Base-by-base conservation (phyloP, 2,113 vertebrate species). In the Corynorhinus townsendii region DNA sequence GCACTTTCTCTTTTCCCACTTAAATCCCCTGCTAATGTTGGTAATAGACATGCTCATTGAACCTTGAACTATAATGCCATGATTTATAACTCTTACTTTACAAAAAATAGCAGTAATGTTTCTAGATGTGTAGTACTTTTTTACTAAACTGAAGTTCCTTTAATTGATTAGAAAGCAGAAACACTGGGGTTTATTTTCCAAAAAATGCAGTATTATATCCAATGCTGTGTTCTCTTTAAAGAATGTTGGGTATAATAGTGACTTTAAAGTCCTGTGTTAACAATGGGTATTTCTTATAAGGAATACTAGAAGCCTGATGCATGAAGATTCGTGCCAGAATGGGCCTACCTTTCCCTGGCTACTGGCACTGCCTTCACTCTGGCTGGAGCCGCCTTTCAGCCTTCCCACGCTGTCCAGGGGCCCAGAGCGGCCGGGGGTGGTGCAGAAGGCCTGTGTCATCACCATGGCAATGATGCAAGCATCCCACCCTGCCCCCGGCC, bases 111-210 rank as follows among this genome's bases (percentile, higher is more conserved):
- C 52, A 49, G 7, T 84, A 16, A 43, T 56, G 43, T 69, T 86
- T 91, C 38, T 56, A 22, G 64, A 49, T 95, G 96, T 49, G 22
- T 93, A 38, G 45, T 91, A 49, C 45, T 35, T 0, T 0, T 69
- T 4, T 68, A 76, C 19, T 47, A 90, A 71, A 22, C n/a, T 43
- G 26, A 97, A 92, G 5, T 86, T 16, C n/a, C 15, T 92, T 84
- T 91, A 90, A 66, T 17, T 91, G 54, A 81, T 91, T 66, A 83
- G 33, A 76, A 86, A 20, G 47, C 14, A 93, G 92, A 49, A 89
- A 15, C 62, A 92, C 30, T 80, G 1, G 66, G 69, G 5, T 10
- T 82, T 95, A 35, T 83, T 97, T 88, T 43, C 89, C 9, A 72
- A 79, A 82, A 66, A 89, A 62, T 79, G 12, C 30, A 33, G 4